These are phyloP conservation scores for Rhinoraja longicauda DNA, from an alignment of 2,797 vertebrate species.

Conservation along the genomic window DNA sequence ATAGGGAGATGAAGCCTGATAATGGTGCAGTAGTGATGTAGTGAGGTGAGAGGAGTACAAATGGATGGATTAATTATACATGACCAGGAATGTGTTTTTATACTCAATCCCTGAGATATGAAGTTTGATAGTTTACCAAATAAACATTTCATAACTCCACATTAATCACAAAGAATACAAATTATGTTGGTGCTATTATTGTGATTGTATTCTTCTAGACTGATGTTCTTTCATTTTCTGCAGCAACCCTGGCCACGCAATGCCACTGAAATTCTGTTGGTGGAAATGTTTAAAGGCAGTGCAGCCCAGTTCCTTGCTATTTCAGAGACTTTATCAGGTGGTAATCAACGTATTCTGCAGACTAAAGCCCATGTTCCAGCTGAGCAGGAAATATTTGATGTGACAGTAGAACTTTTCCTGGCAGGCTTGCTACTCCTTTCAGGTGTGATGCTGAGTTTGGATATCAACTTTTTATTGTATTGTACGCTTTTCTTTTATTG, in stretches of 20 bases:
- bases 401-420: slow-evolving; percentile 74
- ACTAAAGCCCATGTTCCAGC: slow-evolving; percentile 56
- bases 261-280: slow-evolving; percentile 65
- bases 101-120: background rate
- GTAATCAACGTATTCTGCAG: slow-evolving; percentile 55
- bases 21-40: background rate
- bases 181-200: background rate
- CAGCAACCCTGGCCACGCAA: slow-evolving; percentile 73
- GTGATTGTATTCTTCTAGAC: background rate
- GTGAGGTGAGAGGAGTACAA: background rate
- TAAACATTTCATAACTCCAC: background rate
- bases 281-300: slow-evolving; percentile 70
- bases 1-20: background rate
- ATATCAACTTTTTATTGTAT: background rate
- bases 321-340: slow-evolving; percentile 75
- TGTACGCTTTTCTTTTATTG: background rate
- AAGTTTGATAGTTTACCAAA: background rate
- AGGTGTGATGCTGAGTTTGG: slow-evolving; percentile 54
- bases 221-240: slow-evolving; percentile 37
- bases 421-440: slow-evolving; percentile 78
- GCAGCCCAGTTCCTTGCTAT: slow-evolving; percentile 77
- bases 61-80: background rate
- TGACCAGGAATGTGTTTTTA: background rate
- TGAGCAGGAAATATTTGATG: slow-evolving; percentile 66
- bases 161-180: background rate